Base-by-base conservation (phyloP, 2,888 invertebrate species). In the Mesodorylaimus sp. region DNA sequence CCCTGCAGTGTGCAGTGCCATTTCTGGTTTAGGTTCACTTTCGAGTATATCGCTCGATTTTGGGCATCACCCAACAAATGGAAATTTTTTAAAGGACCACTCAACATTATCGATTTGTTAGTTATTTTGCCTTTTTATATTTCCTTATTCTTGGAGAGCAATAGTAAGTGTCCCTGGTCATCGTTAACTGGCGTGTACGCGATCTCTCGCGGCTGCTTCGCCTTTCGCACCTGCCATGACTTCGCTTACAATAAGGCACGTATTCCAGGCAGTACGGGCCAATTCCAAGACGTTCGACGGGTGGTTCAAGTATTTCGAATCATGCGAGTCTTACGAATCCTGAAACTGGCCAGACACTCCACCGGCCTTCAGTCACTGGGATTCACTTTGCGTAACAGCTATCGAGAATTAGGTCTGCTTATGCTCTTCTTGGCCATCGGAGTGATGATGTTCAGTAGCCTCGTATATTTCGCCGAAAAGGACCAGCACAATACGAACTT, bases 401-500 rank as follows among this genome's bases (percentile, higher is more conserved):
- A 95, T 77, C 93, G 93, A 75, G 93, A 95, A 76, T 79, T 95
- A 70, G 69, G 93, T 67, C 78, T 95, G 72, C 79, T 95, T 68
- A 88, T 95, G 85, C 81, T 95, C 74, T 95, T 95, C 77, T 79
- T 95, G 69, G 93, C 91, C 69, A 47, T 95, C 81, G 91, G 91
- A 69, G 88, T 95, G 69, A 79, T 95, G 68, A 87, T 95, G 75
- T 95, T 95, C 76, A 91, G 91, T 69, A 88, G 88, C 73, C 77
- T 95, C 74, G 89, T 88, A 69, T 95, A 93, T 77, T 95, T 93
- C 75, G 95, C 93, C 70, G 95, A 95, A 75, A 91, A 93, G 75
- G 93, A 93, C 75, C 88, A 87, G 73, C 80, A 80, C 66, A 81
- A 81, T 68, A 88, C 88, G 68, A 85, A 86, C 76, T 95, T 89